Percentiles rank a stretch among this genome's conserved stretches.
These are phyloP conservation scores for Styela plicata DNA, from an alignment of 23 tunicate species.

Conservation along the genomic window DNA sequence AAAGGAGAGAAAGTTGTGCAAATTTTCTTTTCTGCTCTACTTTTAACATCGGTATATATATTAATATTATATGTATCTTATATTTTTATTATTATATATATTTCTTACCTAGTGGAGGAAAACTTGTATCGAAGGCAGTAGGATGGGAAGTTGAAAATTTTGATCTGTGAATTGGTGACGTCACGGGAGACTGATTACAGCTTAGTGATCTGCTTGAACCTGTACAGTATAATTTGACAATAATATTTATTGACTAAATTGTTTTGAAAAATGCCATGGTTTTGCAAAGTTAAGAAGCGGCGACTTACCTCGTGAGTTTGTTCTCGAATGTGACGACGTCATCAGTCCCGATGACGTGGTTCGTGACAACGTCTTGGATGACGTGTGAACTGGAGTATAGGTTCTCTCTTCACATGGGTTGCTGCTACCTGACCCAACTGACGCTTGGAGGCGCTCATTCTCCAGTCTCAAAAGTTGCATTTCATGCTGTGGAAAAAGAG, in stretches of 20 bases:
- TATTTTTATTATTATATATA: not conserved
- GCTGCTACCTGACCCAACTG: not conserved
- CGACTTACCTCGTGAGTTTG: not conserved
- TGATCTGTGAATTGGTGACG: not conserved
- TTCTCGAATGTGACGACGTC: not conserved
- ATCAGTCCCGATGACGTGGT: not conserved
- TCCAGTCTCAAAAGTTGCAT: conserved; percentile 78
- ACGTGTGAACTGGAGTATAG: not conserved
- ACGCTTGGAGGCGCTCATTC: conserved; percentile 74
- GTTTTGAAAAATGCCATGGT: not conserved
- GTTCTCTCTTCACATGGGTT: not conserved
- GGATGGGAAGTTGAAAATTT: not conserved
- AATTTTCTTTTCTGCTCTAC: too few species aligned
- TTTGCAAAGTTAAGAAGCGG: not conserved
- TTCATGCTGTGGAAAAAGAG: too few species aligned
- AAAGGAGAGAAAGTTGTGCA: not conserved
- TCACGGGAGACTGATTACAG: conserved; percentile 7
- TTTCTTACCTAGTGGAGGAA: not conserved
- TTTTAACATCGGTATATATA: too few species aligned
- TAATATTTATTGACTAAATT: too few species aligned
- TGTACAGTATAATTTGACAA: not conserved
- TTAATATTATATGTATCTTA: not conserved
- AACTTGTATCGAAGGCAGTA: not conserved
- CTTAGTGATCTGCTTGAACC: not conserved
- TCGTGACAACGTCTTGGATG: not conserved